Base-by-base conservation (phyloP, 1,140 invertebrate species). In the Ridgeia piscesae region DNA sequence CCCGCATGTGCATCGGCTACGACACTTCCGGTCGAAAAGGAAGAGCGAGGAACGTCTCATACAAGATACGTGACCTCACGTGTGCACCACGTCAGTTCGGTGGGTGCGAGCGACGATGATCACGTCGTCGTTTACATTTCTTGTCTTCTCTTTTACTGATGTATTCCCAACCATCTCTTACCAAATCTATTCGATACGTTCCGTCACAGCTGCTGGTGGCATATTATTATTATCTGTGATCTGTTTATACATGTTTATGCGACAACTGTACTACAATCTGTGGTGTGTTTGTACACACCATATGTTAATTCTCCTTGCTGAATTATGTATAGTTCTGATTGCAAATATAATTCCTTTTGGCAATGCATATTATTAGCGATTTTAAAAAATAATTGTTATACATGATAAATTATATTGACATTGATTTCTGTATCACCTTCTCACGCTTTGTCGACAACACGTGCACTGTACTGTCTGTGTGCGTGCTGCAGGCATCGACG, bases 1-100 rank as follows among this genome's bases (percentile, higher is more conserved):
- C 89, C 35, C 34, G 89, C 33, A 35, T 90, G 89, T 90, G 89
- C 33, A 34, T 34, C 89, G 89, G 89, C 33, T 90, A 34, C n/a
- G 89, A 90, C 35, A 14, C 89, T 14, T 11, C 89, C 14, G 89
- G 33, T 2, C 17, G 21, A 33, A 34, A 17, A 90, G 9, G n/a
- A 21, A 8, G 89, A 34, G 17, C 34, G 21, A 90, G 35, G 31
- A 33, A 35, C 35, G 89, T 35, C 17, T 34, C 14, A 6, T 34
- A 34, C 2, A 90, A 11, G 89, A 35, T 90, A 17, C 34, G 89
- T 11, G 33, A 34, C 17, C 89, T 90, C 17, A 90, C 89, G 14
- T 90, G 89, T 33, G 89, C 34, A 35, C 89, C 89, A 2, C 6
- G 33, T 90, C 89, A 90, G 89, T 90, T 34, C 35, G 89, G 89